phyloP scores from a whole-genome alignment of 2,888 invertebrate genomes.

The Drosophila algonquin region DNA sequence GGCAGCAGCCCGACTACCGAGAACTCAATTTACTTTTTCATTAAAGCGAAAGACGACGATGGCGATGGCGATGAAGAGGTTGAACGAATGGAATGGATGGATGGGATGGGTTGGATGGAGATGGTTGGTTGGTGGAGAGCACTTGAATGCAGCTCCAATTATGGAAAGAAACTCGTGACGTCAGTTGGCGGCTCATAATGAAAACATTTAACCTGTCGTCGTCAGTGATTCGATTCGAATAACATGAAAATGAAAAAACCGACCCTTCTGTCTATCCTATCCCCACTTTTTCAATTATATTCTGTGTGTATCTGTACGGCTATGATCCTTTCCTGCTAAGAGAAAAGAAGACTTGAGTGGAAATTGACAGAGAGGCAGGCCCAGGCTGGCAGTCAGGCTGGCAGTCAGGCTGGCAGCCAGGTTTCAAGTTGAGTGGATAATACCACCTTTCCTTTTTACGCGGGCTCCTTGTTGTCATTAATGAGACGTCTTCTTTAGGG shows the following conservation, averaged over 20 bases:
- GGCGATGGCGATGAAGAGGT: slow-evolving; percentile 9
- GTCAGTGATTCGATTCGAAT: slow-evolving; percentile 45
- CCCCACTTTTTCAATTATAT: slow-evolving; percentile 71
- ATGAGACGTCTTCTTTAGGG: slow-evolving; percentile 81
- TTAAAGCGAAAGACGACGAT: slow-evolving; percentile 21
- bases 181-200: slow-evolving; percentile 70
- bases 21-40: slow-evolving; percentile 72
- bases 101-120: background rate
- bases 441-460: slow-evolving; percentile 70
- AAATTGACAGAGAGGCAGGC: slow-evolving; percentile 47
- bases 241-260: slow-evolving; percentile 51
- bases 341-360: slow-evolving; percentile 37
- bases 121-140: slow-evolving; percentile 52
- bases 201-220: slow-evolving; percentile 81
- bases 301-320: slow-evolving; percentile 24
- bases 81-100: slow-evolving; percentile 10
- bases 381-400: too few species aligned
- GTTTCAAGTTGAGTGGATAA: slow-evolving; percentile 66
- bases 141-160: slow-evolving; percentile 76
- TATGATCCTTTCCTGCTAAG: slow-evolving; percentile 68
- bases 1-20: slow-evolving; percentile 59
- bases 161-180: slow-evolving; percentile 49
- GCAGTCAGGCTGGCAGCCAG: slow-evolving; percentile 3
- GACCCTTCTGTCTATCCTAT: slow-evolving; percentile 62
- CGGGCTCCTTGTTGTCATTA: slow-evolving; percentile 80